Evolutionary conservation across 2,113 vertebrate species (phyloP), one percentile per base, ranked within the genome.

Genomic region (Dicerorhinus sumatrensis): DNA sequence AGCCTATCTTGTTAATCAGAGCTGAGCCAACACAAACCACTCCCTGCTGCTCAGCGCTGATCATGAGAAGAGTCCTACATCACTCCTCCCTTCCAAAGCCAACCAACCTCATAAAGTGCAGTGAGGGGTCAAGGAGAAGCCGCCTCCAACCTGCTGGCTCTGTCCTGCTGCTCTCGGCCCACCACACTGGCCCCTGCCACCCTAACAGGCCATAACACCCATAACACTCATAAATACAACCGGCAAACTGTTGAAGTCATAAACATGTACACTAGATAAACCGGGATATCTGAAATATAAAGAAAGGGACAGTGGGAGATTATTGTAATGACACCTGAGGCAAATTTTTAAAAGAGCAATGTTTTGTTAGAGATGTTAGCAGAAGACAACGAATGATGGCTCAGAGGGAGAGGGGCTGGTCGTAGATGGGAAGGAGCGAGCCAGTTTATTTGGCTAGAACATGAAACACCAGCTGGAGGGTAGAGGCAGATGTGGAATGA

Each of bases 1-100:
- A 62, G 82, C 80, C 96, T 89, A n/a, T 94, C 81, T 95, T 83
- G 56, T 72, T 93, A 46, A 91, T 94, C 92, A 94, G 33, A 96
- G 58, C 33, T 0, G 0, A 46, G 83, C 79, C 58, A 83, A 60
- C 83, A 27, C 39, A 48, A 67, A 58, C 83, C 63, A 17, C 56
- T 75, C 75, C 83, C 58, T 39, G 3, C 83, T 76, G 46, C 84
- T 81, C 84, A n/a, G 36, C 65, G 89, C 79, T 36, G 27, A 81
- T n/a, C 31, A 21, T 21, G n/a, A 86, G 62, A 65, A 27, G 13
- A 23, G 27, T 5, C 36, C 73, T 48, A 58, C 77, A 36, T 81
- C 51, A 3, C 1, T 1, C 14, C 36, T 72, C 70, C 31, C 42
- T 89, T 85, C 69, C 56, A 27, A n/a, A 76, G 46, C 36, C 33